Evolutionary conservation across 2,113 vertebrate species (phyloP), one percentile per base, ranked within the genome.

Genomic region (Mystacornis crossleyi): DNA sequence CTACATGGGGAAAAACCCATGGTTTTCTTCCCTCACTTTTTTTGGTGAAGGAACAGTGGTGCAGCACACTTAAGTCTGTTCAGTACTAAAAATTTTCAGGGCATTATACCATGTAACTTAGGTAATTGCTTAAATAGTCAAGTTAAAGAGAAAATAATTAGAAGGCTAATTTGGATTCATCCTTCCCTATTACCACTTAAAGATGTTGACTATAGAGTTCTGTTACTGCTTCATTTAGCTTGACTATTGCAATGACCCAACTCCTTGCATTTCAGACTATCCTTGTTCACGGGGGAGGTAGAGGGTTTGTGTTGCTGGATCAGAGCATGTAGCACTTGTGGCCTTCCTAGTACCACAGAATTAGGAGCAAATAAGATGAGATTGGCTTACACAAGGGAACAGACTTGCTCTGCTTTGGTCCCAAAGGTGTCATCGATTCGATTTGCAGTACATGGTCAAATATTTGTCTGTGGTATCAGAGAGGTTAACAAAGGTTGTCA

Each of bases 91-190:
- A 82, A 8, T 69, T 60, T 85, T 85, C 60, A 54, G 70, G 58
- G 10, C 42, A 26, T 47, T 89, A 10, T 75, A 48, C 20, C 75
- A 33, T 94, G 20, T 87, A 84, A 72, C 78, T 89, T 89, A 38
- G 77, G 33, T 94, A 96, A 95, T 92, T 82, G 61, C 70, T 91
- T 95, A 87, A 89, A 69, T 69, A 94, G 81, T 69, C 50, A 77
- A 72, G 77, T 84, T 94, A 94, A 96, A 87, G 81, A 85, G 89
- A 75, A 94, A 65, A 94, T 87, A 82, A 94, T 94, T 94, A 82
- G 70, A 85, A 66, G 70, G 42, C n/a, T 95, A 85, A 91, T 95
- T 93, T 94, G 87, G 77, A 57, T 48, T 94, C 89, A 80, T 50
- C 65, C 73, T 94, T 81, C 87, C 38, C 54, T 91, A 47, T 94